Base-by-base conservation (phyloP, 2,113 vertebrate species). In the Aphyosemion australe region DNA sequence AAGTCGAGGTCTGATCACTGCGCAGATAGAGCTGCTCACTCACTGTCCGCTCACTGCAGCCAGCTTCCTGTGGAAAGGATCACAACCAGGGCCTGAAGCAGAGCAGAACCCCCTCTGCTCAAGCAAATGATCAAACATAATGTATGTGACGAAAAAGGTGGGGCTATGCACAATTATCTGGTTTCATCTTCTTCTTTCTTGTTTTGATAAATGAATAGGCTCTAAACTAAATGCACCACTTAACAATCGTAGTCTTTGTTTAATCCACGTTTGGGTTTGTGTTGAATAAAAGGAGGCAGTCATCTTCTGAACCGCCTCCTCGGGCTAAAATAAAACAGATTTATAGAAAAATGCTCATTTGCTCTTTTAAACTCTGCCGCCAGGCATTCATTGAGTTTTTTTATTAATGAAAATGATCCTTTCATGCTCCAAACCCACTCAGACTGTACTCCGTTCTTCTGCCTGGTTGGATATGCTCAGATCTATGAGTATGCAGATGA, bases 1-100 rank as follows among this genome's bases (percentile, higher is more conserved):
- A 87, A 90, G 82, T 84, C 37, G 54, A 76, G 86, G 84, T 87
- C 84, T 88, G 88, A 92, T 92, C 87, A 63, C 72, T 45, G 61
- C 52, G 39, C 79, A 83, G 90, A 92, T 91, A 91, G 59, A 84
- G 78, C 58, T 6, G 70, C 80, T 87, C 82, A 76, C 83, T 88
- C 82, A 57, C 86, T 74, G 87, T 89, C 88, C 83, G 72, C 77
- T 74, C 74, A 74, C 80, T 76, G 82, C 65, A 65, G 77, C 87
- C 73, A 65, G 79, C 74, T 65, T 72, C 71, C 51, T 12, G 65
- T 31, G 75, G 75, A 86, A 72, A 81, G 82, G 75, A 78, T 74
- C 76, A 74, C 76, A 80, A 61, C 58, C 72, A 62, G 79, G 68
- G 57, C 65, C 63, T 43, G 59, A 61, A 79, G 51, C 52, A 60